Evolutionary conservation across 2,888 invertebrate genomes (phyloP).

Genomic region (Uloborus plumipes): DNA sequence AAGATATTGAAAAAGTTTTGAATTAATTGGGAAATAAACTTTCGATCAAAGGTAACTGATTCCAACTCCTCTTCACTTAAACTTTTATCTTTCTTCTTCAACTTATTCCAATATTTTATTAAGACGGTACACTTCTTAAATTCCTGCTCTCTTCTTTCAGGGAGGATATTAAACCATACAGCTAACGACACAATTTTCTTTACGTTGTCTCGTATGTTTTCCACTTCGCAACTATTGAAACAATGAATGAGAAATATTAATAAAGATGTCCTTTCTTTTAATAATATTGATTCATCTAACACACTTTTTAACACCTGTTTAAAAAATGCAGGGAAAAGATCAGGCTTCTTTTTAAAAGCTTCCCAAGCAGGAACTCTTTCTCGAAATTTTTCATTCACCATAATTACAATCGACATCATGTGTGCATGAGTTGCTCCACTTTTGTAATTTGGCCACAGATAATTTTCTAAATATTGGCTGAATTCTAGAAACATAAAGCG

Average conservation of each 20-base stretch:
- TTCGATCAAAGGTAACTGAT: constrained; percentile 83
- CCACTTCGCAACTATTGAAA: constrained; percentile 92
- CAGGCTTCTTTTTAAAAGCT: constrained; percentile 83
- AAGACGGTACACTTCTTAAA: constrained; percentile 89
- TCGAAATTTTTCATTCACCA: constrained; percentile 98
- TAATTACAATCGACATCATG: constrained; percentile 95
- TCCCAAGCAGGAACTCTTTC: constrained; percentile 98
- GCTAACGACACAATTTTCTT: constrained; percentile 91
- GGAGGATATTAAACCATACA: constrained; percentile 92
- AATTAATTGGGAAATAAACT: constrained; percentile 87
- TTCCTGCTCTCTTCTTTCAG: constrained; percentile 84
- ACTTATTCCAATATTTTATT: constrained; percentile 90
- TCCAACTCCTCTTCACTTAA: constrained; percentile 66
- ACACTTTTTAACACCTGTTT: constrained; percentile 84
- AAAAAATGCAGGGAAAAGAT: constrained; percentile 86
- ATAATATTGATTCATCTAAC: constrained; percentile 76
- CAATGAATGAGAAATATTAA: constrained; percentile 95
- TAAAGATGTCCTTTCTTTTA: constrained; percentile 85
- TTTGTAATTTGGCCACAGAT: constrained; percentile 94
- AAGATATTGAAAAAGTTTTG: constrained; percentile 87
- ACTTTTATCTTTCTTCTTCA: constrained; percentile 83
- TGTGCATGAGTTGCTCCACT: constrained; percentile 86
- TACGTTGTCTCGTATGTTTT: constrained; percentile 91
- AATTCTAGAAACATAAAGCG: constrained; percentile 93
- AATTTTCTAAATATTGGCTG: constrained; percentile 96